Percentiles rank a stretch among this genome's conserved stretches.
Conservation (phyloP, 2,113 vertebrate genomes). For the Antechinus stuartii region DNA sequence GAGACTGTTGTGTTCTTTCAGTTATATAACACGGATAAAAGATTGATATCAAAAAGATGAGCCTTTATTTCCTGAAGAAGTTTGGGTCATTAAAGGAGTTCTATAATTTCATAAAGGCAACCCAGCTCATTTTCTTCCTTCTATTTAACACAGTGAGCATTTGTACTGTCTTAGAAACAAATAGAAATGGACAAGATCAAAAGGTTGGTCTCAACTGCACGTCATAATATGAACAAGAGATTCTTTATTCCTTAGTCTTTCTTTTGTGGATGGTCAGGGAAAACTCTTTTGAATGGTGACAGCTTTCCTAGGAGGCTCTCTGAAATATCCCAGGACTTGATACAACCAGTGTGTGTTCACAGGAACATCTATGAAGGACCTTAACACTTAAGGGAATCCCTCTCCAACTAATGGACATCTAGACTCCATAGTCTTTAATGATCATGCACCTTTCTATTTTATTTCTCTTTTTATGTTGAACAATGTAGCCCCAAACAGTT, state of each 20-base stretch:
- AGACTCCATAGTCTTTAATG: neutral
- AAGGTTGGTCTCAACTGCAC: neutral
- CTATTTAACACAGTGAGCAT: neutral
- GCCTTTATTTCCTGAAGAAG: neutral
- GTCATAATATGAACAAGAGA: neutral
- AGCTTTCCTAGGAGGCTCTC: neutral
- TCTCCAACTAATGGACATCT: neutral
- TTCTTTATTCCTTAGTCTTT: neutral
- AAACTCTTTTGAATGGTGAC: neutral
- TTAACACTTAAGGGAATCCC: neutral
- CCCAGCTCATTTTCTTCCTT: neutral
- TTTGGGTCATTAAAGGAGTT: neutral
- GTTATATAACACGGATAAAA: neutral
- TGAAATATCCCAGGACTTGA: neutral
- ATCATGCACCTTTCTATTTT: neutral
- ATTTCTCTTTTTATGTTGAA: neutral
- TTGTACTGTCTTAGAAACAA: neutral
- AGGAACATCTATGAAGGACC: neutral
- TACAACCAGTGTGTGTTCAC: neutral
- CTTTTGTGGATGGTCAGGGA: neutral
- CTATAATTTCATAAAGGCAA: neutral
- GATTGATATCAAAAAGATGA: neutral
- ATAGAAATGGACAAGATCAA: too few relatives aligned
- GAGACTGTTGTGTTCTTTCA: neutral
- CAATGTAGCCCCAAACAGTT: neutral